Evolutionary conservation across 2,888 invertebrate species (phyloP).

Genomic region (Ectropis crepuscularia): DNA sequence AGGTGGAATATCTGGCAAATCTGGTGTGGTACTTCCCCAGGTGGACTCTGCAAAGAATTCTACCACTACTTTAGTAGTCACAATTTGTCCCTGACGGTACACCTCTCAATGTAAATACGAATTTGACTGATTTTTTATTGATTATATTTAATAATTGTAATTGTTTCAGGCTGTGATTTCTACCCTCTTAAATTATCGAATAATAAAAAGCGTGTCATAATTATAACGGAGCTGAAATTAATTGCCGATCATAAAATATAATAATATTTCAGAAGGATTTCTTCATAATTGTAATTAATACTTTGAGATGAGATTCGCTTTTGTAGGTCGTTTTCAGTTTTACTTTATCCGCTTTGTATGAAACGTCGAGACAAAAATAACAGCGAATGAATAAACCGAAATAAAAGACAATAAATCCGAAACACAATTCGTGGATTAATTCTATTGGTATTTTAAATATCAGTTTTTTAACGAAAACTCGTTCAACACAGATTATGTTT

Average conservation of each 20-base stretch:
- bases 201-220: slow-evolving; percentile 9
- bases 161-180: not conserved
- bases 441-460: slow-evolving; percentile 1
- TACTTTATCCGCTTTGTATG: slow-evolving; percentile 16
- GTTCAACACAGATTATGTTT: too few species aligned
- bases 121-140: not conserved
- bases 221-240: slow-evolving; percentile 12
- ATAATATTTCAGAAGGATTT: slow-evolving; percentile 12
- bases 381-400: slow-evolving; percentile 13
- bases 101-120: too few species aligned
- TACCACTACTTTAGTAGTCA: too few species aligned
- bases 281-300: slow-evolving; percentile 20
- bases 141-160: not conserved
- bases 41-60: too few species aligned
- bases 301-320: slow-evolving; percentile 15
- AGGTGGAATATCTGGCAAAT: too few species aligned
- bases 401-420: slow-evolving; percentile 12
- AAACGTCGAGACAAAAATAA: slow-evolving; percentile 15
- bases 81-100: too few species aligned
- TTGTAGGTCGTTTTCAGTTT: slow-evolving; percentile 11
- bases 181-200: slow-evolving; percentile 5
- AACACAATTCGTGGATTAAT: slow-evolving; percentile 9
- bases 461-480: not conserved
- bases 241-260: slow-evolving; percentile 23
- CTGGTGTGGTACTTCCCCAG: too few species aligned